Evolutionary conservation across 30 jellyfish, hydroid and myxozoan genomes (phyloP), one percentile per base, ranked within the genome.

Genomic region (Rhopilema esculentum): DNA sequence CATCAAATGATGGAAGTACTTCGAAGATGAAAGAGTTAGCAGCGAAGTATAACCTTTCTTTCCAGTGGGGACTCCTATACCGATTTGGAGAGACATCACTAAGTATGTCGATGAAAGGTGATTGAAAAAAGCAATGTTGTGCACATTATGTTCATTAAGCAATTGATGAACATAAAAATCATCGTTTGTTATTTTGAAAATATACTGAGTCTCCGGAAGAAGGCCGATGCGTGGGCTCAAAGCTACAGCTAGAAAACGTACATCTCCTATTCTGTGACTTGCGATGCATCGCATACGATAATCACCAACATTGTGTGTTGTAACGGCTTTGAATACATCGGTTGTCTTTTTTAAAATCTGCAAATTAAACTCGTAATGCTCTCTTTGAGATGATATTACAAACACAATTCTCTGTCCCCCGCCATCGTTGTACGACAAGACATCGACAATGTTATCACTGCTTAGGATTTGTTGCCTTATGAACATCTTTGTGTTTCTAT

Each of bases 351-450:
- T 6, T 2, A 40, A 40, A 2, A 40, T 40, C 57, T 40, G 57
- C 9, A 40, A 2, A 12, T 40, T 2, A 40, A 12, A 12, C 57
- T 12, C 57, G n/a, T 40, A 12, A 2, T 40, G 57, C 9, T 40
- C 57, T 40, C 9, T 12, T 12, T 40, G 57, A 40, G 57, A 12
- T 40, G 57, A 40, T 40, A n/a, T 29, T 76, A 75, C 87, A 49
- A 64, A 32, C 66, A 57, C 88, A 52, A 77, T 1, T 9, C 69
- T 52, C 22, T 15, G 1, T 16, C 78, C 88, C 32, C 16, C 50
- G 77, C 88, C 77, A 22, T 77, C 88, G 63, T 77, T 77, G 23
- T 51, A 62, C 30, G 78, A 20, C 28, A 57, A 77, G 22, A 75
- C 66, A 48, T 52, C 62, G 8, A 4, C 16, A 1, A 18, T 27